These are phyloP conservation scores for Edolisoma coerulescens DNA, from an alignment of 2,113 vertebrate species.

Conservation along the genomic window DNA sequence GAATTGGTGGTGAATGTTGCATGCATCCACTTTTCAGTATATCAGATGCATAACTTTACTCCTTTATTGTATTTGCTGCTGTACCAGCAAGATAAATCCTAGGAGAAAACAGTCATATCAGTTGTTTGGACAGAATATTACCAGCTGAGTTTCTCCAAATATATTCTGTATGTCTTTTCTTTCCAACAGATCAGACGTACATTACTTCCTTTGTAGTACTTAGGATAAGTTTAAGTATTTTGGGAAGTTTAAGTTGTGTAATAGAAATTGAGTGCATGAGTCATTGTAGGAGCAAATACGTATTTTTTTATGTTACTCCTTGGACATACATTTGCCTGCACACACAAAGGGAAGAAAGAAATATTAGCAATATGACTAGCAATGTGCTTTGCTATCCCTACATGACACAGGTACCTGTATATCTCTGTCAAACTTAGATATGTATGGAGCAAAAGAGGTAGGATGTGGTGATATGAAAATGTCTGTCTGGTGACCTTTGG, in stretches of 20 bases:
- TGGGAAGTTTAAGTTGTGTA: neutral
- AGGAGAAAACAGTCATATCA: neutral
- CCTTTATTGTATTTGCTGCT: neutral
- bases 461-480: neutral
- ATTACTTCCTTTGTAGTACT: neutral
- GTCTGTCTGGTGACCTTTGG: neutral
- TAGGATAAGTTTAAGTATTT: neutral
- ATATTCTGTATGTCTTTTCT: neutral
- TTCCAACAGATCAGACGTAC: neutral
- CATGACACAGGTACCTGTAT: rapidly evolving
- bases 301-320: neutral
- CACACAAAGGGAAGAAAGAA: neutral
- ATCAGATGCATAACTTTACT: neutral
- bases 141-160: neutral
- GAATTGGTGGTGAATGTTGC: neutral
- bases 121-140: neutral
- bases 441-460: neutral
- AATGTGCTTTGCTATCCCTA: neutral
- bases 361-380: neutral
- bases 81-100: neutral
- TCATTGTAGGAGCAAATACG: neutral
- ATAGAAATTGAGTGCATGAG: neutral
- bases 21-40: neutral
- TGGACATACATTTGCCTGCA: neutral
- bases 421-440: neutral